Percentiles rank a stretch among this genome's conserved stretches.
phyloP scores from a whole-genome alignment of 1,140 invertebrate species.

The Sycobia sp. region DNA sequence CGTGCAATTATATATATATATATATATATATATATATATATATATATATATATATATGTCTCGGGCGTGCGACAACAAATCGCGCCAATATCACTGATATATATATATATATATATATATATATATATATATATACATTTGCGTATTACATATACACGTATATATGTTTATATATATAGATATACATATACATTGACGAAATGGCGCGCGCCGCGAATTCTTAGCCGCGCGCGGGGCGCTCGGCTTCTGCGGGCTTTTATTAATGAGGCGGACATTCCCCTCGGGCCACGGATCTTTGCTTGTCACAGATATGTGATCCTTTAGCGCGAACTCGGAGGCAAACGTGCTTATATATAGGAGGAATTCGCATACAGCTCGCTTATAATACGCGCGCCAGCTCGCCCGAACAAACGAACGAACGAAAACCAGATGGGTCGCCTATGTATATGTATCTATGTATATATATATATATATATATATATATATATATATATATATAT shows the following conservation, averaged over 20 bases:
- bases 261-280: constrained; percentile 46
- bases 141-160: too few relatives aligned
- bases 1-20: too few relatives aligned
- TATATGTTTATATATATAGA: too few relatives aligned
- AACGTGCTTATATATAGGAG: constrained; percentile 1
- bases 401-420: constrained; percentile 19
- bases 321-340: constrained; percentile 33
- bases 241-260: constrained; percentile 39
- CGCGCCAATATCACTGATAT: too few relatives aligned
- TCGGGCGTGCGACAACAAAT: too few relatives aligned
- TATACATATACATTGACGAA: not conserved
- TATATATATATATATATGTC: not conserved
- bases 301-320: constrained; percentile 43
- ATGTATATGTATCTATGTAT: too few relatives aligned
- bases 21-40: too few relatives aligned
- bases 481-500: too few relatives aligned
- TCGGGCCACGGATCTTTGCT: constrained; percentile 42
- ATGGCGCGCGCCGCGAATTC: not conserved
- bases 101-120: too few relatives aligned
- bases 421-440: constrained; percentile 33
- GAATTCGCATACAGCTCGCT: constrained; percentile 4
- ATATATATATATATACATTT: too few relatives aligned
- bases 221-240: not conserved
- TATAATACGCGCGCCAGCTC: constrained; percentile 1
- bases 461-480: too few relatives aligned